Base-by-base conservation (phyloP, 2,797 vertebrate genomes). In the Brachymystax lenok region DNA sequence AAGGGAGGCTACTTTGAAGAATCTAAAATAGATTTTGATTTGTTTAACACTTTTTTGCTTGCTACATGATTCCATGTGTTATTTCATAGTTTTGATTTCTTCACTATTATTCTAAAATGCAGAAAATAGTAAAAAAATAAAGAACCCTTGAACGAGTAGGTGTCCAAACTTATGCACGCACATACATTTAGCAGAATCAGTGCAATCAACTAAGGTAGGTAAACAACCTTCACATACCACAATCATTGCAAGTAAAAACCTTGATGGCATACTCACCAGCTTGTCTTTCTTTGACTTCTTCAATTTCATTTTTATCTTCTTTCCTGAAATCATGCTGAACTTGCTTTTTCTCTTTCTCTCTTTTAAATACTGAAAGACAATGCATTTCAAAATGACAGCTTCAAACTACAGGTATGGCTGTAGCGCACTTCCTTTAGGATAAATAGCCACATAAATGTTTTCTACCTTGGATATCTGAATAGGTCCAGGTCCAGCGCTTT, bases 301-400 rank as follows among this genome's bases (percentile, higher is more conserved):
- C 80, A 98, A 95, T 90, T 96, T 98, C 97, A 98, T 96, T 89
- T 97, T 97, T 69, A 98, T 98, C 90, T 96, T 97, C 91, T 96
- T 97, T 86, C 97, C 97, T 50, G 97, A 96, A 88, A 98, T 97
- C 97, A 97, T 97, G 85, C 97, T 98, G 92, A 96, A 97, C 85
- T 96, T 97, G 74, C 96, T 93, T 75, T 87, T 96, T 81, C 95
- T 97, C 90, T 96, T 95, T 84, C 92, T 94, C 77, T 97, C 96
- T 82, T 97, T 97, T 74, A 98, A 93, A 86, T 95, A 97, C 97
- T 98, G 82, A 51, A 87, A 87, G 12, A 78, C 56, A 75, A 19
- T 4, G 46, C 13, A 68, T n/a, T 69, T 35, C 5, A 30, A 33
- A 66, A 59, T n/a, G 12, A 71, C 52, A 40, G 46, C 17, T 17